A percentile compares a stretch with the other conserved stretches of the same genome.
These are phyloP conservation scores for Paramormyrops hopkinsi DNA, from an alignment of 2,797 vertebrate species.

Conservation along the genomic window DNA sequence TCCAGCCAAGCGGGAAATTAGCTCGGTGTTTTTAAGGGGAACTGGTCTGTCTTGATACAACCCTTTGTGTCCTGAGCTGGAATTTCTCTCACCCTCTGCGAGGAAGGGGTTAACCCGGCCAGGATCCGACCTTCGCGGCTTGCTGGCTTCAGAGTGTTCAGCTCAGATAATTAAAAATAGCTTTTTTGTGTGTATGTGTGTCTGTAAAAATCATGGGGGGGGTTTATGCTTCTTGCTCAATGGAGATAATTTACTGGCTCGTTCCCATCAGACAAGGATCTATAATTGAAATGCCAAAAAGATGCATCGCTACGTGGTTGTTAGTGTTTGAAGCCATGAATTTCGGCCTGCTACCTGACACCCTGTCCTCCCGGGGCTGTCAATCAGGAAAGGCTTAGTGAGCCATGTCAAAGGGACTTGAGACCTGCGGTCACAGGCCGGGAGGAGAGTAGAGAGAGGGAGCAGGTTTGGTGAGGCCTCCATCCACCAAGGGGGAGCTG, in stretches of 20 bases:
- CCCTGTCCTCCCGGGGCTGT: slow-evolving; percentile 36
- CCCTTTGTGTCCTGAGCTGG: neutral
- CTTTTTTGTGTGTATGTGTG: slow-evolving; percentile 33
- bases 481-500: neutral
- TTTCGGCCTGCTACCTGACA: slow-evolving; percentile 48
- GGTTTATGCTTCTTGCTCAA: slow-evolving; percentile 26
- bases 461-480: neutral
- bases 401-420: slow-evolving; percentile 11
- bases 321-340: slow-evolving; percentile 59
- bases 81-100: neutral
- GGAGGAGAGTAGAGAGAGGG: slow-evolving; percentile 1
- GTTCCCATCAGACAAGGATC: slow-evolving; percentile 65
- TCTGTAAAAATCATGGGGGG: slow-evolving; percentile 18
- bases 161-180: slow-evolving; percentile 51
- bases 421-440: neutral
- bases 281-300: slow-evolving; percentile 80
- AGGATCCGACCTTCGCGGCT: neutral
- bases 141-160: slow-evolving; percentile 25
- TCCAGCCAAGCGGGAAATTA: slow-evolving; percentile 1
- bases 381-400: slow-evolving; percentile 44
- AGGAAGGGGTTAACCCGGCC: neutral
- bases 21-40: neutral
- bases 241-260: slow-evolving; percentile 55
- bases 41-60: neutral
- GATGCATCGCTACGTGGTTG: slow-evolving; percentile 60